Evolutionary conservation across 2,797 vertebrate genomes (phyloP).

Genomic region (Trachops cirrhosus): DNA sequence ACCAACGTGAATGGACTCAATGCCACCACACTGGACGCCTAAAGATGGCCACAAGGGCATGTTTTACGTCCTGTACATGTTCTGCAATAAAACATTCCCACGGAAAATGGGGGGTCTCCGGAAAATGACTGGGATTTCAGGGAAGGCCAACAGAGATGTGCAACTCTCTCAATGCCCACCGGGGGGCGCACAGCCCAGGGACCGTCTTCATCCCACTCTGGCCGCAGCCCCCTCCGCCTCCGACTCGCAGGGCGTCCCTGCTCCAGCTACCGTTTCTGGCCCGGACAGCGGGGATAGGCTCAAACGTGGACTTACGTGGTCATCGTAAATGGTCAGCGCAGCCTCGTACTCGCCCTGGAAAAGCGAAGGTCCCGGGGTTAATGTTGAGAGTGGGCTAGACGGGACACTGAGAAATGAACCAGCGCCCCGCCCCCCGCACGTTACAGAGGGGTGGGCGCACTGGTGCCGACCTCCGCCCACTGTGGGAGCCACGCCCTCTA

Average conservation of each 20-base stretch:
- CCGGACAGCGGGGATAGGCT: rapidly evolving
- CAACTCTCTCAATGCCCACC: rapidly evolving
- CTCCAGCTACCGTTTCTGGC: neutral
- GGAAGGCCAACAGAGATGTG: rapidly evolving
- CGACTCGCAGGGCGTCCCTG: rapidly evolving
- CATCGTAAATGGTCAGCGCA: conserved; percentile 91
- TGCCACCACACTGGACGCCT: rapidly evolving
- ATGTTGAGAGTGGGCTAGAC: rapidly evolving
- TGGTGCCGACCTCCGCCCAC: rapidly evolving
- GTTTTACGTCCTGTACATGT: too few relatives aligned
- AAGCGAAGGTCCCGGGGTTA: neutral
- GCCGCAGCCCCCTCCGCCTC: rapidly evolving
- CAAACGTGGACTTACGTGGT: conserved; percentile 85
- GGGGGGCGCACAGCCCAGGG: rapidly evolving
- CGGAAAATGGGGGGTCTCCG: neutral
- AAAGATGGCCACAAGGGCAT: rapidly evolving
- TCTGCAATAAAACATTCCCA: neutral
- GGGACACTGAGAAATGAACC: rapidly evolving
- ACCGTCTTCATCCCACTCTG: rapidly evolving
- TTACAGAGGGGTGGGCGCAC: rapidly evolving
- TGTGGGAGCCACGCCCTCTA: rapidly evolving
- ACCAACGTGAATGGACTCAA: rapidly evolving
- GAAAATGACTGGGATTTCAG: neutral
- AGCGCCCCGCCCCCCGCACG: too few relatives aligned
- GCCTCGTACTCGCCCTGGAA: conserved; percentile 92